Conservation (phyloP, 2,888 invertebrate species). For the Choristoneura rosaceana region DNA sequence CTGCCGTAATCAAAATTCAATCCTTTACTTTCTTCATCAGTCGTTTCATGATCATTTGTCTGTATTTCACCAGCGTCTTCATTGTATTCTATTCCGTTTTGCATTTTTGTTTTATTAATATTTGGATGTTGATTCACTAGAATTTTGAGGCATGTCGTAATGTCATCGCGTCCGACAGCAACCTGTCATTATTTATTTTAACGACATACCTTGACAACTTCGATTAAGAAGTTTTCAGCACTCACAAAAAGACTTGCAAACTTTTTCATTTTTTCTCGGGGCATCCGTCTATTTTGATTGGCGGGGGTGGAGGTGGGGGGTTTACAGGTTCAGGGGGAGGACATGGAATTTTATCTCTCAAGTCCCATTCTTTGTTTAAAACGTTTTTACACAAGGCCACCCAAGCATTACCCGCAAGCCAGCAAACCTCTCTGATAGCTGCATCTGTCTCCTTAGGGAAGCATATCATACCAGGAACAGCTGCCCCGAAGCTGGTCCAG, state of each 20-base stretch:
- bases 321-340: neutral
- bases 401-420: neutral
- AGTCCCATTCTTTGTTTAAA: neutral
- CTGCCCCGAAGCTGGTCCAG: neutral
- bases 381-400: neutral
- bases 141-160: slow-evolving; percentile 2
- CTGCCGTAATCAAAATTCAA: neutral
- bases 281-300: neutral
- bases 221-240: neutral
- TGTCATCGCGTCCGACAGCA: neutral
- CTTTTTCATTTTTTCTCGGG: neutral
- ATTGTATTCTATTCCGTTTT: slow-evolving; percentile 7
- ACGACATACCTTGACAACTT: neutral
- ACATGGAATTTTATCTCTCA: neutral
- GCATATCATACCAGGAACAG: slow-evolving; percentile 8
- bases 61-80: neutral
- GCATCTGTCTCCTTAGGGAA: slow-evolving; percentile 25
- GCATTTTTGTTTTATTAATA: slow-evolving; percentile 4
- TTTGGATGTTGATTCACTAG: neutral
- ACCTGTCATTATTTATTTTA: neutral
- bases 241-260: neutral
- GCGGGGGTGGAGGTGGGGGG: neutral
- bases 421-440: neutral
- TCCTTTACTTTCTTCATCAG: neutral
- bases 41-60: neutral